Conservation (phyloP, 35 echinoderm and acorn worm genomes). For the Heliocidaris tuberculata region DNA sequence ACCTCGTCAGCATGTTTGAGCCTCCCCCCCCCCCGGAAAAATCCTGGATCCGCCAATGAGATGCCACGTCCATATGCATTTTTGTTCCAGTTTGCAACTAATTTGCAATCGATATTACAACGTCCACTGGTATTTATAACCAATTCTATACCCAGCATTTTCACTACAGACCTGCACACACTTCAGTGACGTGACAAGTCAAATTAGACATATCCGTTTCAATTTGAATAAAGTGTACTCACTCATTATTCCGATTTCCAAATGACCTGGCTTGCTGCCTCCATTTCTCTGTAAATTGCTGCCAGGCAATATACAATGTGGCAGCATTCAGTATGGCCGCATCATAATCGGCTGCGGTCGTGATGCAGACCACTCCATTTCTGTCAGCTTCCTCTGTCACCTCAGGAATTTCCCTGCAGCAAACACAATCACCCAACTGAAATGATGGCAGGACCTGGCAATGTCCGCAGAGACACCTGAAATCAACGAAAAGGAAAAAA, state of each 20-base stretch:
- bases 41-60: too few species aligned
- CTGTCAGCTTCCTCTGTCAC: background rate
- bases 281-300: too few species aligned
- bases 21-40: too few species aligned
- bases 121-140: too few species aligned
- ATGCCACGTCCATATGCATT: too few species aligned
- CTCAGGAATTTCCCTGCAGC: conserved; percentile 23
- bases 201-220: background rate
- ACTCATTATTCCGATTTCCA: background rate
- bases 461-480: too few species aligned
- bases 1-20: too few species aligned
- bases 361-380: background rate
- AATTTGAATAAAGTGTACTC: background rate
- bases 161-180: background rate
- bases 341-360: background rate
- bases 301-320: background rate
- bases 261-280: conserved; percentile 2
- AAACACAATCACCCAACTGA: background rate
- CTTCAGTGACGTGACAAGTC: background rate
- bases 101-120: too few species aligned
- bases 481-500: too few species aligned
- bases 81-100: too few species aligned
- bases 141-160: background rate
- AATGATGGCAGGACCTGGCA: too few species aligned
- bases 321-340: background rate